These are phyloP conservation scores for Amazonetta brasiliensis DNA, from an alignment of 2,797 vertebrate genomes.

Conservation along the genomic window DNA sequence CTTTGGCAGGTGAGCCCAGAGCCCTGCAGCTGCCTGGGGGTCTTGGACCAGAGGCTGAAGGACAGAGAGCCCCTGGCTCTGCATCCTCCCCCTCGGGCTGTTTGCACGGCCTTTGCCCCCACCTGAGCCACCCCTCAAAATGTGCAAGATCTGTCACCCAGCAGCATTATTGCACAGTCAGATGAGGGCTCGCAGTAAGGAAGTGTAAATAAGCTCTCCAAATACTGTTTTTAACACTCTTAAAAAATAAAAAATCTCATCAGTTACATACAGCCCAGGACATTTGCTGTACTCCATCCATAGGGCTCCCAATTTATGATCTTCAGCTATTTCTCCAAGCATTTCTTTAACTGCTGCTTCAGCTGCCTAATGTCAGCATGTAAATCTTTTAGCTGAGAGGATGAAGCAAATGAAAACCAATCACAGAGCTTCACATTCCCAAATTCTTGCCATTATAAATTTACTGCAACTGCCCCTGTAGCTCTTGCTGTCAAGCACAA, in stretches of 20 bases:
- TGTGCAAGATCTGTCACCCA: no score
- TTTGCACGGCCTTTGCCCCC: not conserved
- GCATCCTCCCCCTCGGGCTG: not conserved
- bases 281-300: not conserved
- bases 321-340: not conserved
- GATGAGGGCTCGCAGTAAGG: no score
- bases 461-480: constrained; percentile 11
- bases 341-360: constrained; percentile 20
- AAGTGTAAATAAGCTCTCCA: not conserved
- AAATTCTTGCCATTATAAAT: constrained; percentile 17
- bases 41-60: not conserved
- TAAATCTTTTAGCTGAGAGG: constrained; percentile 35
- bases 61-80: not conserved
- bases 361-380: constrained; percentile 13
- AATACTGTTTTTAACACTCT: not conserved
- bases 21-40: not conserved
- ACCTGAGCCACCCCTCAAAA: not conserved
- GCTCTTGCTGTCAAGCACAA: constrained; percentile 25
- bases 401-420: constrained; percentile 51
- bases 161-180: no score
- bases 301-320: constrained; percentile 8
- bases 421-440: constrained; percentile 13
- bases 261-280: not conserved
- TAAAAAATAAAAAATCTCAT: not conserved
- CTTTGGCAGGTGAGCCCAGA: not conserved